Conservation (phyloP, 1,140 invertebrate genomes). For the Solenopsis fugax region DNA sequence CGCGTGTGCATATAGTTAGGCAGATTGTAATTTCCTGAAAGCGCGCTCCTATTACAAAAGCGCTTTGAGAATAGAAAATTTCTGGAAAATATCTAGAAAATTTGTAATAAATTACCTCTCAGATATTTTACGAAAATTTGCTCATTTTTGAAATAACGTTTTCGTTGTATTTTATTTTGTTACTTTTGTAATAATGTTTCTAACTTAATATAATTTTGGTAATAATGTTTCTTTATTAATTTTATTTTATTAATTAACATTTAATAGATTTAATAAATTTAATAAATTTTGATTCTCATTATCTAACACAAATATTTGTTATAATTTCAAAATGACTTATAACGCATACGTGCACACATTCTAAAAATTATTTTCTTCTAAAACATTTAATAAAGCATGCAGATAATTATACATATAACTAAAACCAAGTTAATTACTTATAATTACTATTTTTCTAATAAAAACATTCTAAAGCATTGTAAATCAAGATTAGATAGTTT, state of each 20-base stretch:
- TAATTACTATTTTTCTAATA: not conserved
- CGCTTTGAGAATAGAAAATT: not conserved
- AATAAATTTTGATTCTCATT: not conserved
- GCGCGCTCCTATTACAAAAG: not conserved
- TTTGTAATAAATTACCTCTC: not conserved
- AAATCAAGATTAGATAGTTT: not conserved
- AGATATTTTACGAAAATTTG: not conserved
- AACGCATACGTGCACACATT: not conserved
- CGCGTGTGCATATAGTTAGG: not conserved
- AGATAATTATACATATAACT: not conserved
- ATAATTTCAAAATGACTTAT: not conserved
- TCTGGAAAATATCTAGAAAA: not conserved
- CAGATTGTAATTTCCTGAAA: not conserved
- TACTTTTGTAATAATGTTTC: not conserved
- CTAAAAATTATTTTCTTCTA: not conserved
- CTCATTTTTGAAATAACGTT: not conserved
- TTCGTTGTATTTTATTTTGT: too few relatives aligned
- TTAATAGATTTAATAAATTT: not conserved
- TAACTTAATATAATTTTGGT: too few relatives aligned
- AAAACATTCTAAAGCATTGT: not conserved
- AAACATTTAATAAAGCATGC: not conserved
- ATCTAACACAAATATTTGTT: not conserved
- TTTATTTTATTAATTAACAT: not conserved
- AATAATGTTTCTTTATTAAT: not conserved
- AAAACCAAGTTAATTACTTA: not conserved